Percentiles rank a stretch among this genome's conserved stretches.
Conservation (phyloP, 2,888 invertebrate species). For the Agrochola litura region DNA sequence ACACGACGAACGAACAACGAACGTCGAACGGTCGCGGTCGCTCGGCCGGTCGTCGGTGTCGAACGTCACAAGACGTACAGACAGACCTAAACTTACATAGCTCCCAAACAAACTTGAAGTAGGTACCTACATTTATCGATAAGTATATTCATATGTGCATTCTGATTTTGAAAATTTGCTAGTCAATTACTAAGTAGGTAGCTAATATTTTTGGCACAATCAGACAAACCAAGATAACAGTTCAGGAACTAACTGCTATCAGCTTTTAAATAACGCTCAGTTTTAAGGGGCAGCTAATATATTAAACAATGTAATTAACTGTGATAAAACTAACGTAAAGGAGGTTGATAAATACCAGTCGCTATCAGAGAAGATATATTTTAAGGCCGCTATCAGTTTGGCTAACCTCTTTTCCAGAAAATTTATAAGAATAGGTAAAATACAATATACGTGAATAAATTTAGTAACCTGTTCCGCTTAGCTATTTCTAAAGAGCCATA, state of each 20-base stretch:
- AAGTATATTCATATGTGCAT: not conserved
- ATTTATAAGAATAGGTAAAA: not conserved
- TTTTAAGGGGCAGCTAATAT: constrained; percentile 39
- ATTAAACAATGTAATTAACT: constrained; percentile 43
- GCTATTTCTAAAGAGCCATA: no score
- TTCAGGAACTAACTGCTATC: constrained; percentile 50
- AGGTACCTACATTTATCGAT: not conserved
- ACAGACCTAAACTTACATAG: not conserved
- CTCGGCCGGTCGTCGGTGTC: no score
- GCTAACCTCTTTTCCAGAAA: constrained; percentile 30
- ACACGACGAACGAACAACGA: no score
- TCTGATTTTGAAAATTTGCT: constrained; percentile 9
- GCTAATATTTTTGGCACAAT: constrained; percentile 20
- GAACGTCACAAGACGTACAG: constrained; percentile 12
- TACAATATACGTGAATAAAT: no score
- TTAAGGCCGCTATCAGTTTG: constrained; percentile 23
- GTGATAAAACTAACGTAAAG: constrained; percentile 38
- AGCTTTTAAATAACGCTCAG: constrained; percentile 28
- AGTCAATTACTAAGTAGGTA: constrained; percentile 5
- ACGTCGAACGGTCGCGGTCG: no score
- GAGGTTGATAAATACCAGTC: constrained; percentile 26
- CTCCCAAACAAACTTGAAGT: constrained; percentile 7
- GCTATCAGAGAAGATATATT: constrained; percentile 39
- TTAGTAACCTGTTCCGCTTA: no score
- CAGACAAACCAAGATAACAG: constrained; percentile 32